Base-by-base conservation (phyloP, 2,888 invertebrate species). In the Drosophila formosana region DNA sequence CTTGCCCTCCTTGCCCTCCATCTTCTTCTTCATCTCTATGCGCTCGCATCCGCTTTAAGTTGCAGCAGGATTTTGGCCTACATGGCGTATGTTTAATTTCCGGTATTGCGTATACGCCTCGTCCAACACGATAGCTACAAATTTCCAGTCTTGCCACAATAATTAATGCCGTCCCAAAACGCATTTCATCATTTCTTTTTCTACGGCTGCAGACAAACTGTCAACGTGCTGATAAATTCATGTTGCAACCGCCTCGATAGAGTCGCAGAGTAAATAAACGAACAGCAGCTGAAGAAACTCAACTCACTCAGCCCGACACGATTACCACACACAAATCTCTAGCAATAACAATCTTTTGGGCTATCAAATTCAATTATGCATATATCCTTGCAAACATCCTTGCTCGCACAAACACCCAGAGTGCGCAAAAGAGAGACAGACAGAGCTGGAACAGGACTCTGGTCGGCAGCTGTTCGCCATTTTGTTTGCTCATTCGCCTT, bases 331-430 rank as follows among this genome's bases (percentile, higher is more conserved):
- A 75, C 76, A 88, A 83, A 83, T 83, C 78, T 75, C 64, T 58
- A 75, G 75, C 62, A 89, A 88, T 82, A 88, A 88, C 88, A 88
- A 77, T 84, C 78, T 80, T 80, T 73, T 69, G 66, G 77, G 75
- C 77, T 88, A 78, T 90, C 79, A 89, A 85, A 90, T 90, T 90
- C 89, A 88, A 88, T 88, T 88, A 90, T 84, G 82, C 82, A 88
- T 74, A 70, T 65, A 69, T 51, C 61, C 57, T 64, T 56, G 67
- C 65, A 53, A 66, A 64, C 75, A 66, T 70, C 64, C 69, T 43
- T 11, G 34, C 37, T 43, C 23, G 34, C 37, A 50, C 50, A 45
- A 46, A 47, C 28, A 52, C 26, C 37, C 8, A 57, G 37, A 46
- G 18, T 49, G 8, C 47, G 13, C 18, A 18, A 39, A 13, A 53